These are phyloP conservation scores for Rugalucina vietnamica DNA, from an alignment of 2,888 invertebrate genomes.

Conservation along the genomic window DNA sequence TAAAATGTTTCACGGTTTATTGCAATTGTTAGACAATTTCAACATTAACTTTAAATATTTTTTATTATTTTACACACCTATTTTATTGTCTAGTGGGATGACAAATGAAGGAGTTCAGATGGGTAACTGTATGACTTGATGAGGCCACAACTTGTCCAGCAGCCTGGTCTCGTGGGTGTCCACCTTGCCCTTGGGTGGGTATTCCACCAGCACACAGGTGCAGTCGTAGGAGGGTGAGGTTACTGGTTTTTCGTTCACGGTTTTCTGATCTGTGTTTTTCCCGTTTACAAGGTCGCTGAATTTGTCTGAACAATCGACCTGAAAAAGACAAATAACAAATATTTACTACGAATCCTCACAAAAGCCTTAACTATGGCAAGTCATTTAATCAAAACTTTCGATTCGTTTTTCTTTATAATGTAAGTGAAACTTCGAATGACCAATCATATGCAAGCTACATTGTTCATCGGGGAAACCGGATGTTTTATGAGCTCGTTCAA, in stretches of 20 bases:
- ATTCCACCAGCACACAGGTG: conserved; percentile 51
- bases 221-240: conserved; percentile 50
- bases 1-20: too few relatives aligned
- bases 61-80: neutral
- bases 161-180: conserved; percentile 50
- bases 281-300: conserved; percentile 28
- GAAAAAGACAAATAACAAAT: conserved; percentile 14
- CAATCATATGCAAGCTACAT: too few relatives aligned
- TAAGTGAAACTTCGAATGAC: too few relatives aligned
- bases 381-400: too few relatives aligned
- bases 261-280: conserved; percentile 35
- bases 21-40: too few relatives aligned
- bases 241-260: conserved; percentile 58
- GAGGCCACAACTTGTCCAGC: conserved; percentile 56
- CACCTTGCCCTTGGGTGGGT: conserved; percentile 45
- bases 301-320: conserved; percentile 60
- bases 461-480: too few relatives aligned
- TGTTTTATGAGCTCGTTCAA: too few relatives aligned
- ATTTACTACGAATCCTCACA: too few relatives aligned
- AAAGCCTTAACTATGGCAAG: too few relatives aligned
- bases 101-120: conserved; percentile 33
- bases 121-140: conserved; percentile 57
- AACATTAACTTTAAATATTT: too few relatives aligned
- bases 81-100: conserved; percentile 13
- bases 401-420: too few relatives aligned